A percentile compares a stretch with the other conserved stretches of the same genome.
Conservation (phyloP, 2,888 invertebrate genomes). For the Agrotis clavis region DNA sequence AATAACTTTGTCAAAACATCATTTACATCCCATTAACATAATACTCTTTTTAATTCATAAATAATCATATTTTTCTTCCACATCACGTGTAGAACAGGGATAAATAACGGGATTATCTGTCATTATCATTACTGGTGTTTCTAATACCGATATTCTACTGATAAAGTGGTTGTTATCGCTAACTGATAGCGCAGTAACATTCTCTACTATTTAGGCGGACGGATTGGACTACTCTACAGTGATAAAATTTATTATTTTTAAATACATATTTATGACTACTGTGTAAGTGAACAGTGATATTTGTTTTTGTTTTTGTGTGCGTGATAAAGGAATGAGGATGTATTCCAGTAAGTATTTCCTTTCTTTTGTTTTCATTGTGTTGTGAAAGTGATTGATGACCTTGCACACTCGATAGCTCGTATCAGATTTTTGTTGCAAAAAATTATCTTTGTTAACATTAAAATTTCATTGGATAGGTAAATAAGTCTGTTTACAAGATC, state of each 20-base stretch:
- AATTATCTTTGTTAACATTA: too few species aligned
- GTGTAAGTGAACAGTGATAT: constrained; percentile 18
- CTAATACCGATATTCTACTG: constrained; percentile 60
- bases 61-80: constrained; percentile 3
- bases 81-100: background rate
- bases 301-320: constrained; percentile 10
- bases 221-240: constrained; percentile 27
- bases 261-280: constrained; percentile 6
- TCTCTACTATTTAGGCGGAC: constrained; percentile 37
- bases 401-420: background rate
- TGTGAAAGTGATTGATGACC: background rate
- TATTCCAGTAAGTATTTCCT: constrained; percentile 71
- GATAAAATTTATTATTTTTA: constrained; percentile 21
- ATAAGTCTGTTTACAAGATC: too few species aligned
- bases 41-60: background rate
- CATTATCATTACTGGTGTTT: constrained; percentile 49
- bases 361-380: background rate
- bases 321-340: constrained; percentile 58
- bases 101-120: constrained; percentile 52
- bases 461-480: too few species aligned
- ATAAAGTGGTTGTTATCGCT: constrained; percentile 58
- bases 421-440: too few species aligned
- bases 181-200: constrained; percentile 52
- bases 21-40: background rate
- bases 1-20: background rate